A percentile compares a stretch with the other conserved stretches of the same genome.
Conservation (phyloP, 2,888 invertebrate genomes). For the Drosophila nr. fundita region DNA sequence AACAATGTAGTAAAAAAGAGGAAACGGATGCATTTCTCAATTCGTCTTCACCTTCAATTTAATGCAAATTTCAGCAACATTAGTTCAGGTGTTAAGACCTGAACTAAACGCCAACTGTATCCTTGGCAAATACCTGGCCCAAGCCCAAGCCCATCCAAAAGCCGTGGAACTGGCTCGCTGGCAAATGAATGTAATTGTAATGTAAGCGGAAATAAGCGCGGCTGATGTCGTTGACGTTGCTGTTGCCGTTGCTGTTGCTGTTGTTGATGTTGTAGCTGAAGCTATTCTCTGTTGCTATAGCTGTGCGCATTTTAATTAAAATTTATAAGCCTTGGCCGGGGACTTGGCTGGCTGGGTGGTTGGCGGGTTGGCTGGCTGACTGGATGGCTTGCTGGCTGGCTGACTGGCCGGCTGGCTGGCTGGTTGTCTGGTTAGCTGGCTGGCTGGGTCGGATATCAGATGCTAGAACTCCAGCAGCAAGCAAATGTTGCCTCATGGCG, state of each 20-base stretch:
- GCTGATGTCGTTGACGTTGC: slow-evolving; percentile 48
- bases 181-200: slow-evolving; percentile 74
- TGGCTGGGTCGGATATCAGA: slow-evolving; percentile 28
- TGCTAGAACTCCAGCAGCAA: slow-evolving; percentile 26
- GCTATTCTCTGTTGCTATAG: slow-evolving; percentile 19
- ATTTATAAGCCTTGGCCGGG: slow-evolving; percentile 79
- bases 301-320: slow-evolving; percentile 76
- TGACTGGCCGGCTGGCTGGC: background rate
- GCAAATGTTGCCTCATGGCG: slow-evolving; percentile 27
- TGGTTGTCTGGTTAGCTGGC: background rate
- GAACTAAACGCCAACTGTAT: slow-evolving; percentile 29
- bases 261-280: background rate
- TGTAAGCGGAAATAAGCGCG: slow-evolving; percentile 78
- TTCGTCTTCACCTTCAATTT: background rate
- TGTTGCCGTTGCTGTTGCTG: slow-evolving; percentile 17
- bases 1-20: background rate
- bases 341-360: slow-evolving; percentile 52
- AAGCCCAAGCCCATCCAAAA: background rate
- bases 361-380: slow-evolving; percentile 53
- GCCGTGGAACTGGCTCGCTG: slow-evolving; percentile 11
- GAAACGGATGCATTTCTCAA: background rate
- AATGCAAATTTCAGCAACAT: slow-evolving; percentile 25
- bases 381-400: background rate
- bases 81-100: slow-evolving; percentile 59
- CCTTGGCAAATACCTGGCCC: slow-evolving; percentile 32